These are phyloP conservation scores for Tridacna gigas DNA, from an alignment of 2,888 invertebrate genomes.

Conservation along the genomic window DNA sequence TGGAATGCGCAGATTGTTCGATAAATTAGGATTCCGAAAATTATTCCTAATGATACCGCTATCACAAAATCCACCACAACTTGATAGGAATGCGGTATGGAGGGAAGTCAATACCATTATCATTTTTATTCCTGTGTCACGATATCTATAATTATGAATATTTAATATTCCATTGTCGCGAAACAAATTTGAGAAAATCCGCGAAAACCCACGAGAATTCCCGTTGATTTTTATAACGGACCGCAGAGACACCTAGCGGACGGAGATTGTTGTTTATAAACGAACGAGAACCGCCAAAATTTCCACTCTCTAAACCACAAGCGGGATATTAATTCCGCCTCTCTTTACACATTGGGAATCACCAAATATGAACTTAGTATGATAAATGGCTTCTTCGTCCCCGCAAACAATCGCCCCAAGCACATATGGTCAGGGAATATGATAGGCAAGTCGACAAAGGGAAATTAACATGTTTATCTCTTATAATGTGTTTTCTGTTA, in stretches of 20 bases:
- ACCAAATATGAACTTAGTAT: slow-evolving; percentile 42
- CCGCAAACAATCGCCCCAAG: slow-evolving; percentile 32
- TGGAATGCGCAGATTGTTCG: slow-evolving; percentile 11
- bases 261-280: slow-evolving; percentile 50
- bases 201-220: slow-evolving; percentile 49
- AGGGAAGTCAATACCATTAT: slow-evolving; percentile 16
- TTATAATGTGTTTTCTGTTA: slow-evolving; percentile 59
- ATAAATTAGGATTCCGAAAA: slow-evolving; percentile 20
- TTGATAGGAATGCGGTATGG: slow-evolving; percentile 6
- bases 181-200: slow-evolving; percentile 59
- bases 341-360: slow-evolving; percentile 49
- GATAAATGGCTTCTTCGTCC: slow-evolving; percentile 51
- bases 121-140: slow-evolving; percentile 30
- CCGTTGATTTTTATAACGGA: slow-evolving; percentile 52
- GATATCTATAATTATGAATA: slow-evolving; percentile 62
- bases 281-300: slow-evolving; percentile 45
- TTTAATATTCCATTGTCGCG: slow-evolving; percentile 59
- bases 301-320: slow-evolving; percentile 60
- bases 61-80: slow-evolving; percentile 4
- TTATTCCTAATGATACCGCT: slow-evolving; percentile 16
- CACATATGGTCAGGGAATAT: slow-evolving; percentile 60
- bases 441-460: slow-evolving; percentile 59
- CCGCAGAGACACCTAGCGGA: slow-evolving; percentile 51
- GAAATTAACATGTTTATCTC: slow-evolving; percentile 57
- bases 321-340: slow-evolving; percentile 58